A percentile compares a stretch with the other conserved stretches of the same genome.
Conservation (phyloP, 1,140 invertebrate species). For the Diorhabda elongata region DNA sequence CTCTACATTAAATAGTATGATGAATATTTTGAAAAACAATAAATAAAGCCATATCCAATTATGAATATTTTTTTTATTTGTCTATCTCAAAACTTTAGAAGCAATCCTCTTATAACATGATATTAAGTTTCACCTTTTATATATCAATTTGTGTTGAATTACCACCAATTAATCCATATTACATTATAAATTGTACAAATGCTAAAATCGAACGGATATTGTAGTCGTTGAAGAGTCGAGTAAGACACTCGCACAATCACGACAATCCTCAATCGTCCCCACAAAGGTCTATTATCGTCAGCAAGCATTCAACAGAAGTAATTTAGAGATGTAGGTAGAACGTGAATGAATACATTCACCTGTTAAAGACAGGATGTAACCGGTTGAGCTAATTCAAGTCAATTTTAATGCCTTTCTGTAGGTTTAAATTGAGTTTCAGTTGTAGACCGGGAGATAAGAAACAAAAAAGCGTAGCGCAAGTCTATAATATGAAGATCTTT, state of each 20-base stretch:
- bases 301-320: constrained; percentile 10
- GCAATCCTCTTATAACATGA: too few species aligned
- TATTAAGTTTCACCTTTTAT: too few species aligned
- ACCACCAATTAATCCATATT: too few species aligned
- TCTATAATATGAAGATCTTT: too few species aligned
- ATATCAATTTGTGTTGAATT: too few species aligned
- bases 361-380: constrained; percentile 19
- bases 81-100: too few species aligned
- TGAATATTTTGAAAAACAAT: too few species aligned
- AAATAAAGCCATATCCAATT: too few species aligned
- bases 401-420: constrained; percentile 18
- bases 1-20: too few species aligned
- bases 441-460: not conserved
- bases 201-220: not conserved
- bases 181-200: not conserved
- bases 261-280: constrained; percentile 4
- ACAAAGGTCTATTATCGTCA: constrained; percentile 11
- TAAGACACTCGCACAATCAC: not conserved
- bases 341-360: constrained; percentile 17
- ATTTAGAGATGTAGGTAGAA: constrained; percentile 19
- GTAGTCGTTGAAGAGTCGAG: not conserved
- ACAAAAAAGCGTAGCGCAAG: too few species aligned
- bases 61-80: too few species aligned
- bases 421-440: constrained; percentile 12
- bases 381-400: constrained; percentile 17